Base-by-base conservation (phyloP, 2,888 invertebrate species). In the Ophion ventricosus region DNA sequence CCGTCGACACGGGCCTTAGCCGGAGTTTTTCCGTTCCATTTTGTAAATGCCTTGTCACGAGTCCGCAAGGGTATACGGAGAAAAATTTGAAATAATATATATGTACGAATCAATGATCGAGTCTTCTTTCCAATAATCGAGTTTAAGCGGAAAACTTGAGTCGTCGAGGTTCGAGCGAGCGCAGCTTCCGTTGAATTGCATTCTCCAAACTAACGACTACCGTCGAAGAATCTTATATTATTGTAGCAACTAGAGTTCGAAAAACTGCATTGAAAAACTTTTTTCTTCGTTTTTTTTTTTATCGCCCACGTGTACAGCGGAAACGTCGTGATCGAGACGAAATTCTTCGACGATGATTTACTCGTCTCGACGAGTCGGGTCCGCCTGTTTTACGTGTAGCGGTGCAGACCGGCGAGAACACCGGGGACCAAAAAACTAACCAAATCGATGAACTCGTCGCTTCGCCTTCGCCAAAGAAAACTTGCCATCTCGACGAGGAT, bases 291-390 rank as follows among this genome's bases (percentile, higher is more conserved):
- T 4, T 77, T 67, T 80, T 74, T 87, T 87, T 35, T 8, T 35
- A 8, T 35, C 29, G 1, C 35, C 29, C 20, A 35, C 11, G 40
- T 87, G 85, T 90, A 85, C 95, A 98, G 98, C 94, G 99, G 99
- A 11, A 99, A 99, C 92, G 97, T 99, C 74, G 97, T 99, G 35
- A 98, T 99, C 88, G 99, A 99, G 94, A 99, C 99, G 0, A 98
- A 98, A 93, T 99, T 99, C 94, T 99, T 96, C 93, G 99, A 99
- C 93, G 98, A 98, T 89, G 98, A 99, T 91, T 95, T 98, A 72
- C 95, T 98, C 88, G 98, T 99, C 87, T 97, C 98, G 84, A 99
- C 98, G 69, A 99, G 99, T 23, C 96, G 96, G 94, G 98, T 99
- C 82, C 96, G 99, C 84, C 95, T 99, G 67, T 99, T 97, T 94